Base-by-base conservation (phyloP, 2,113 vertebrate species). In the Rana temporaria region DNA sequence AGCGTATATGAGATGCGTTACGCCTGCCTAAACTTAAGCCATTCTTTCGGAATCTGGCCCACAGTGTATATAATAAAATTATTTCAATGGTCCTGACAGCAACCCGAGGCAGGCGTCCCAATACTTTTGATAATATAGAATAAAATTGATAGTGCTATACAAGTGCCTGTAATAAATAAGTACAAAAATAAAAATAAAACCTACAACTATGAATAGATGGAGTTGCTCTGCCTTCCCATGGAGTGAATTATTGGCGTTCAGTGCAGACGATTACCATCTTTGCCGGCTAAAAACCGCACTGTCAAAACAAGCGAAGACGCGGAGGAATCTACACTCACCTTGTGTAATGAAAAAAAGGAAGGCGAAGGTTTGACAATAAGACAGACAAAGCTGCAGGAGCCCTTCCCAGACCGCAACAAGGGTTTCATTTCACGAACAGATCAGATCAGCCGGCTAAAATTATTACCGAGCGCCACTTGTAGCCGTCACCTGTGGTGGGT, bases 401-500 rank as follows among this genome's bases (percentile, higher is more conserved):
- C 88, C 86, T 86, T 89, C 85, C 89, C 88, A 92, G 92, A 92
- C 91, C 92, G 92, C 92, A 92, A 91, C 88, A 92, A 88, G 88
- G 92, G 88, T 66, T 89, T 34, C 87, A 88, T 90, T 91, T 92
- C 89, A 91, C 90, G 87, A 92, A 92, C 90, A 92, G 72, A 75
- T 91, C 90, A 88, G 92, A 89, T 92, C 90, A 89, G 91, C 88
- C 91, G 92, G 93, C 92, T 93, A 87, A 93, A 94, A 96, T 94
- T 93, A 94, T 93, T 92, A 92, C 92, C 87, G 91, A 92, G 89
- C 91, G 90, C 86, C 91, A 90, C 91, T 89, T 88, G 92, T 92
- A 90, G 87, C 92, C 92, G 91, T 95, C 92, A 93, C 94, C 94
- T 92, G 94, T 88, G 88, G 95, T 94, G 95, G 93, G 92, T 95